Conservation (phyloP, 2,888 invertebrate genomes). For the Ctena decussata region DNA sequence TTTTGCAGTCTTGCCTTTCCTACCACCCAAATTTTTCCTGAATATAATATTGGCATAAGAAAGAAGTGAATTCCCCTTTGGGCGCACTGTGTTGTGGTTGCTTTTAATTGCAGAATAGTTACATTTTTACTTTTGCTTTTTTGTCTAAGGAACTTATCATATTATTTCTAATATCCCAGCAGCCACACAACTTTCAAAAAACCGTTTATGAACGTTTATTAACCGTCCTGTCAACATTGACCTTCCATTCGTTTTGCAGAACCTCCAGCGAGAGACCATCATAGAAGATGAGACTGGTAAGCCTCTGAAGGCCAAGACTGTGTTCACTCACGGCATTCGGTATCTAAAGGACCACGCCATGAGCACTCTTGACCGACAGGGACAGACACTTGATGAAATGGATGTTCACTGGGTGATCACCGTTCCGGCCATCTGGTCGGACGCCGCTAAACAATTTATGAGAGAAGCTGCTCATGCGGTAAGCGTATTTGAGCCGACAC, state of each 20-base stretch:
- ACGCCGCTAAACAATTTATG: slow-evolving; percentile 61
- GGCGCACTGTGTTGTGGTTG: too few relatives aligned
- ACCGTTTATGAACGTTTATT: too few relatives aligned
- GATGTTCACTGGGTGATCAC: slow-evolving; percentile 54
- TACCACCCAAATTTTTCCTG: too few relatives aligned
- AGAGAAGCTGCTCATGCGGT: slow-evolving; percentile 42
- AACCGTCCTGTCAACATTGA: too few relatives aligned
- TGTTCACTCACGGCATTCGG: slow-evolving; percentile 44
- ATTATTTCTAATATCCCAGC: too few relatives aligned
- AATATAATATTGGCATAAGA: too few relatives aligned
- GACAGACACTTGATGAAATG: slow-evolving; percentile 32
- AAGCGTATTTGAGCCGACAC: background rate
- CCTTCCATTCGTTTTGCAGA: slow-evolving; percentile 24
- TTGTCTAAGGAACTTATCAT: too few relatives aligned
- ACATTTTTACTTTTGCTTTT: too few relatives aligned
- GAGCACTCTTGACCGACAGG: slow-evolving; percentile 44
- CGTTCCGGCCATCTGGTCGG: slow-evolving; percentile 58
- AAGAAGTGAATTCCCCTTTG: too few relatives aligned
- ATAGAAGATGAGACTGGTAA: slow-evolving; percentile 56
- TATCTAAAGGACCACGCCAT: slow-evolving; percentile 51
- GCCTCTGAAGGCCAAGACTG: slow-evolving; percentile 29
- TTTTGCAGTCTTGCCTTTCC: too few relatives aligned
- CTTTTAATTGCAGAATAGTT: too few relatives aligned
- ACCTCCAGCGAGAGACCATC: slow-evolving; percentile 29
- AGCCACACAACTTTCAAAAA: too few relatives aligned